These are phyloP conservation scores for Microtus richardsoni DNA, from an alignment of 2,113 vertebrate genomes.

Conservation along the genomic window DNA sequence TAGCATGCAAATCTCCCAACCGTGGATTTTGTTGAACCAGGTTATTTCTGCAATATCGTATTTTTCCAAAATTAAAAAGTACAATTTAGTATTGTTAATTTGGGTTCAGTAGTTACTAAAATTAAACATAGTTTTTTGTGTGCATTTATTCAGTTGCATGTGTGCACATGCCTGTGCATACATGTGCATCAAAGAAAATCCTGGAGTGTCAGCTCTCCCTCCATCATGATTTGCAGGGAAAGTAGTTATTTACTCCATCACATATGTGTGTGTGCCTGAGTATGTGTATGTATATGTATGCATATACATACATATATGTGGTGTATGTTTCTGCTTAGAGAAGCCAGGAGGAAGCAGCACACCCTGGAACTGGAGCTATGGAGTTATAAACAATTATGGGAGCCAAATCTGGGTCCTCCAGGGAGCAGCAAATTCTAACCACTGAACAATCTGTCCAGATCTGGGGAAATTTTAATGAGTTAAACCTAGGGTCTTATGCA, in stretches of 20 bases:
- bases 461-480: background rate
- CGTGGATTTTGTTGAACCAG: background rate
- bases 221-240: no score
- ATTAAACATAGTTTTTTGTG: background rate
- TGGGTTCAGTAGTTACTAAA: background rate
- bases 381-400: background rate
- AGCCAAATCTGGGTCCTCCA: background rate
- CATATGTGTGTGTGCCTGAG: background rate
- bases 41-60: slow-evolving; percentile 8
- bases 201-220: no score
- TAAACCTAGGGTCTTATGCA: background rate
- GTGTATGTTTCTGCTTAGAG: background rate
- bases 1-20: background rate
- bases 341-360: background rate
- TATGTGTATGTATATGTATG: no score
- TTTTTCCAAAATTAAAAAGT: slow-evolving; percentile 3
- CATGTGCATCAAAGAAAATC: background rate
- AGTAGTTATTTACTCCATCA: background rate
- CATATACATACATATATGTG: no score
- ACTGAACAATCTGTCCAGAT: background rate
- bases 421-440: background rate
- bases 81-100: background rate
- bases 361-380: background rate
- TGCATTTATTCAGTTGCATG: background rate
- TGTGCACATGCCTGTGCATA: background rate